Evolutionary conservation across 2,797 vertebrate genomes (phyloP).

Genomic region (Chelonia mydas): DNA sequence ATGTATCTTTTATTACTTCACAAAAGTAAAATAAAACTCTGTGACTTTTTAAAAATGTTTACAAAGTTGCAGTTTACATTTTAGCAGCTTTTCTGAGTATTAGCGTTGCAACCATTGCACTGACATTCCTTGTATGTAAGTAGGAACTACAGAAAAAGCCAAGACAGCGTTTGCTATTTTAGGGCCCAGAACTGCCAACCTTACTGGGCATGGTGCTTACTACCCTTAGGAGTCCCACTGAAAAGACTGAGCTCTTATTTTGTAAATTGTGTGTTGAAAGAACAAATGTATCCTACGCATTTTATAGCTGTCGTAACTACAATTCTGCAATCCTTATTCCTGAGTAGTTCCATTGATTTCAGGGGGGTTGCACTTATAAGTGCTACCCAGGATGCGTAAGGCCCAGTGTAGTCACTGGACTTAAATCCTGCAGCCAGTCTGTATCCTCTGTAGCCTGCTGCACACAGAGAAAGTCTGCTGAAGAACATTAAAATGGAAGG

Average conservation of each 20-base stretch:
- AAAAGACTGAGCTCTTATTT: background rate
- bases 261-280: background rate
- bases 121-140: background rate
- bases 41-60: slow-evolving; percentile 80
- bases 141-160: background rate
- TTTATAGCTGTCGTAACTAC: background rate
- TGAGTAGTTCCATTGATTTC: background rate
- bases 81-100: background rate
- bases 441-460: background rate
- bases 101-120: background rate
- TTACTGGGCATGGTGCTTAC: background rate
- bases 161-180: background rate
- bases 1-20: slow-evolving; percentile 83
- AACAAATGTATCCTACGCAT: fast-evolving
- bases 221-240: background rate
- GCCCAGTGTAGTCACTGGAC: background rate
- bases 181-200: background rate
- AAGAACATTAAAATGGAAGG: background rate
- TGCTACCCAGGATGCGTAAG: background rate
- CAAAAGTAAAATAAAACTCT: slow-evolving; percentile 79
- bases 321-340: background rate
- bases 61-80: slow-evolving; percentile 15
- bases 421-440: background rate
- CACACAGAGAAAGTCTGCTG: background rate
- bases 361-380: fast-evolving